Conservation (phyloP, 2,888 invertebrate genomes). For the Drosophila emarginata region DNA sequence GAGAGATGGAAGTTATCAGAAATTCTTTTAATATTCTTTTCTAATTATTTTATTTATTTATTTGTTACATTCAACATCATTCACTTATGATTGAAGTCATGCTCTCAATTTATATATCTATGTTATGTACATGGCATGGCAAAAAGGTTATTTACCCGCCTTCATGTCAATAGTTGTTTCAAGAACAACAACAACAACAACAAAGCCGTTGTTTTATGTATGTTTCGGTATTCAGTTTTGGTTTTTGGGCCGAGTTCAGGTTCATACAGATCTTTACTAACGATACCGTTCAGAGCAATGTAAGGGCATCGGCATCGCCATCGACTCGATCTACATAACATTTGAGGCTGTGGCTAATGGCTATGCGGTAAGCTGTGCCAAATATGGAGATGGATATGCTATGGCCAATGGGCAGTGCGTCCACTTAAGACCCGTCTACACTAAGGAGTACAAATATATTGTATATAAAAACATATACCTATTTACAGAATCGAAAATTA, state of each 20-base stretch:
- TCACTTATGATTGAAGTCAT: not conserved
- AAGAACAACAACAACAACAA: slow-evolving; percentile 37
- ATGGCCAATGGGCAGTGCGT: slow-evolving; percentile 25
- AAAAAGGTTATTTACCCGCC: slow-evolving; percentile 74
- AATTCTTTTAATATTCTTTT: not conserved
- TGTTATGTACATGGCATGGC: slow-evolving; percentile 40
- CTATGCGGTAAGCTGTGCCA: slow-evolving; percentile 55
- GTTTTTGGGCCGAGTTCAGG: slow-evolving; percentile 23
- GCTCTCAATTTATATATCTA: slow-evolving; percentile 35
- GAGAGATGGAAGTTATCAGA: not conserved
- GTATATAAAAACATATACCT: not conserved
- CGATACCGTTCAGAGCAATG: slow-evolving; percentile 61
- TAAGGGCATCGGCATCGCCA: slow-evolving; percentile 9
- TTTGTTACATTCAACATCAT: not conserved
- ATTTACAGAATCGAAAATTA: not conserved
- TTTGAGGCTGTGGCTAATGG: slow-evolving; percentile 66
- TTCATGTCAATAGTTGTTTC: slow-evolving; percentile 58
- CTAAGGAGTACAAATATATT: not conserved
- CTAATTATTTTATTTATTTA: not conserved
- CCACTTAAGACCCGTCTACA: slow-evolving; percentile 13
- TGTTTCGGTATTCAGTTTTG: slow-evolving; percentile 24
- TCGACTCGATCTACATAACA: slow-evolving; percentile 74
- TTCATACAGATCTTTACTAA: slow-evolving; percentile 65
- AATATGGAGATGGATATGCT: slow-evolving; percentile 48
- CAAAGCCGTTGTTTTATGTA: slow-evolving; percentile 15